These are phyloP conservation scores for Hormaphis cornu DNA, from an alignment of 1,140 invertebrate genomes.

Conservation along the genomic window DNA sequence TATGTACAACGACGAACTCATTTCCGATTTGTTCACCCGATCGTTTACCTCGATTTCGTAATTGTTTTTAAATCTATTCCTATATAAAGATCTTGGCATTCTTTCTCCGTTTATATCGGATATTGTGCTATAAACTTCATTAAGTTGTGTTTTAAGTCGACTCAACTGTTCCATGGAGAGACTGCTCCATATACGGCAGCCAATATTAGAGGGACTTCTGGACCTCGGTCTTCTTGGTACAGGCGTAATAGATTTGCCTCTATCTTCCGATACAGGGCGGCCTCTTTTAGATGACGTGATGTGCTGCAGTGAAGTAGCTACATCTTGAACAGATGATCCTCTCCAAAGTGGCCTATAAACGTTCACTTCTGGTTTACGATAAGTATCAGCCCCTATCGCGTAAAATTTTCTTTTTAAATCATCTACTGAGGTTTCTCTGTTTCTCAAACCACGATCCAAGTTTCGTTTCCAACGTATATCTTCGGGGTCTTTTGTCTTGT, in stretches of 20 bases:
- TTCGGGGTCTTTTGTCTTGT: slow-evolving; percentile 59
- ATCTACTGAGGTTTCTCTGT: slow-evolving; percentile 77
- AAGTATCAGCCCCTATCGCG: slow-evolving; percentile 47
- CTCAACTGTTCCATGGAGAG: slow-evolving; percentile 74
- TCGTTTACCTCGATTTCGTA: slow-evolving; percentile 48
- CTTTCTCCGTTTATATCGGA: slow-evolving; percentile 43
- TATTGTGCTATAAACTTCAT: slow-evolving; percentile 64
- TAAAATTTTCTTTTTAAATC: slow-evolving; percentile 67
- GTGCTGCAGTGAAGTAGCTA: slow-evolving; percentile 53
- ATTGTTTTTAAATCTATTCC: slow-evolving; percentile 39
- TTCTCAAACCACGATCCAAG: slow-evolving; percentile 64
- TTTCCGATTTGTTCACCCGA: neutral
- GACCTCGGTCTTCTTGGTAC: slow-evolving; percentile 34
- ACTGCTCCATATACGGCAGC: slow-evolving; percentile 69
- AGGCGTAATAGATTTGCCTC: neutral
- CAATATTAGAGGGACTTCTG: slow-evolving; percentile 44
- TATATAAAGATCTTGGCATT: slow-evolving; percentile 39
- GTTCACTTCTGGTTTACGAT: slow-evolving; percentile 46
- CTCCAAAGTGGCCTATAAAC: slow-evolving; percentile 72
- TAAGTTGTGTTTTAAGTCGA: slow-evolving; percentile 67
- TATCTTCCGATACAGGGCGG: slow-evolving; percentile 35
- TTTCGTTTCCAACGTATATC: slow-evolving; percentile 65
- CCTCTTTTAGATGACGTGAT: slow-evolving; percentile 36
- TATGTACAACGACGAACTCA: slow-evolving; percentile 46
- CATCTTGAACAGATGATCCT: slow-evolving; percentile 65